Base-by-base conservation (phyloP, 2,888 invertebrate species). In the Dione juno region DNA sequence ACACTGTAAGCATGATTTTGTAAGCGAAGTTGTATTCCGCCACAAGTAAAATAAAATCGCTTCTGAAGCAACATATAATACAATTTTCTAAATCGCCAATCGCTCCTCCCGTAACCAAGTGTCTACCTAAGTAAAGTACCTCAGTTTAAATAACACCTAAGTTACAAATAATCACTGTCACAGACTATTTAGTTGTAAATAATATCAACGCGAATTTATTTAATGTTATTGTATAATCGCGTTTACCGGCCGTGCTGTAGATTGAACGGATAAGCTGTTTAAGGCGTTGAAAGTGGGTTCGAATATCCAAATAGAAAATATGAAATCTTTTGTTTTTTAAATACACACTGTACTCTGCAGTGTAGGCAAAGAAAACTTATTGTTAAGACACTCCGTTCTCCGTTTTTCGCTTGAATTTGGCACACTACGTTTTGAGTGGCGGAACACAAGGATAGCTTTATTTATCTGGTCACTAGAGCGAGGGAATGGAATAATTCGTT, bases 121-220 rank as follows among this genome's bases (percentile, higher is more conserved):
- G 41, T 65, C 59, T 54, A 52, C 61, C 66, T 28, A 53, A 53
- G 58, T n/a, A n/a, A n/a, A n/a, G n/a, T n/a, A n/a, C 59, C 50
- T 58, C 52, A 66, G 75, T 67, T 70, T 71, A 72, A 74, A 74
- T 73, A 74, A 75, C 76, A 75, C 78, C 76, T 77, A 77, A 78
- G 74, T 78, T 73, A 76, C 74, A 74, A 76, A 79, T 76, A 78
- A 79, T 79, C 77, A 78, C 77, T 74, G 76, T 73, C 70, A 43
- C 70, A 69, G 61, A 72, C 64, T 66, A 50, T 74, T 73, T 67
- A 67, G 54, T 67, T 73, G 72, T 72, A 67, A 74, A 75, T 74
- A 67, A 70, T 69, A 70, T 72, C 37, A 66, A 66, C 57, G 43
- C 14, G 19, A 53, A 67, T 66, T 54, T 70, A 52, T 72, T 71